Evolutionary conservation across 2,113 vertebrate species (phyloP).

Genomic region (Bettongia penicillata): DNA sequence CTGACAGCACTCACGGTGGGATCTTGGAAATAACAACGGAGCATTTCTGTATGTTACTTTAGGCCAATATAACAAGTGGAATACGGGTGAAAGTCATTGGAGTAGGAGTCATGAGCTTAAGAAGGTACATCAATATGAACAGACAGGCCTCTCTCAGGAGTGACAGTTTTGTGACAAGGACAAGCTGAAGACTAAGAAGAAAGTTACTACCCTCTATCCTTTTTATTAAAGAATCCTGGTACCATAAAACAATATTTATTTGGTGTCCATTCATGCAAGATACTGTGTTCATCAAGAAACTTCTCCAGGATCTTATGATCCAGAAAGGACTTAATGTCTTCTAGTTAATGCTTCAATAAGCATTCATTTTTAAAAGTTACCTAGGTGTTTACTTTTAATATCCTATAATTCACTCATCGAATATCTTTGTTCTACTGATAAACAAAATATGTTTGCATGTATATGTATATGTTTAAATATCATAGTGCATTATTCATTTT

Average conservation of each 20-base stretch:
- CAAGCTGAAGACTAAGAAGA: background rate
- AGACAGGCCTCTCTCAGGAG: background rate
- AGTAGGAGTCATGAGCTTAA: background rate
- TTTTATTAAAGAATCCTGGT: background rate
- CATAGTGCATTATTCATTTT: conserved; percentile 14
- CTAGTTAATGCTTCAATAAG: background rate
- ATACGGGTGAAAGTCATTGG: background rate
- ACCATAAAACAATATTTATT: conserved; percentile 44
- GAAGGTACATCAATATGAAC: background rate
- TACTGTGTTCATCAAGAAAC: background rate
- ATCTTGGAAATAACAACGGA: background rate
- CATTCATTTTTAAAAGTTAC: background rate
- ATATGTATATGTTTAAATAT: background rate
- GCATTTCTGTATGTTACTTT: background rate
- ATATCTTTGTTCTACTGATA: conserved; percentile 1
- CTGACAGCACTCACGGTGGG: background rate
- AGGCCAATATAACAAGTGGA: background rate
- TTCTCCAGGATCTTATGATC: conserved; percentile 28
- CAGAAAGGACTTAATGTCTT: conserved; percentile 14
- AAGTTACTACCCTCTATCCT: background rate
- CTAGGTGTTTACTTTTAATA: background rate
- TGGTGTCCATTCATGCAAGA: conserved; percentile 2
- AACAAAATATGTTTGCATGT: conserved; percentile 28
- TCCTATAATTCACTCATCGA: conserved; percentile 1
- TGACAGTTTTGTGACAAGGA: background rate